phyloP scores from a whole-genome alignment of 2,888 invertebrate genomes.

The Theristus sp. region DNA sequence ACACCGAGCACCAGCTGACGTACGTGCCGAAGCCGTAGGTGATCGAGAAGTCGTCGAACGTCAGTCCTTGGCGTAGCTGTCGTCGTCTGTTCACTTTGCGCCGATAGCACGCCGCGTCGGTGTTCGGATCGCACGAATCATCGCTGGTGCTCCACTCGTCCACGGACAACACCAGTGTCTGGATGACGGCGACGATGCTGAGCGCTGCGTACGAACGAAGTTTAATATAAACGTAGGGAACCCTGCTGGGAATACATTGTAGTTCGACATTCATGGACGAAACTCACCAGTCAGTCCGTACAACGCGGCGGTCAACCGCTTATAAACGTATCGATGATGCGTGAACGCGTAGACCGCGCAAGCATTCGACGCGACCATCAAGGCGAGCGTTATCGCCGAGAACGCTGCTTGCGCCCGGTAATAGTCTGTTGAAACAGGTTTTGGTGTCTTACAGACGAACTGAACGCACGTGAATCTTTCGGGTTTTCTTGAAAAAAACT shows the following conservation, averaged over 20 bases:
- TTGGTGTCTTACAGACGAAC: not conserved
- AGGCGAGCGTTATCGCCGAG: conserved; percentile 15
- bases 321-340: conserved; percentile 25
- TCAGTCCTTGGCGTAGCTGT: too few relatives aligned
- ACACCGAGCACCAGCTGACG: conserved; percentile 52
- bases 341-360: conserved; percentile 23
- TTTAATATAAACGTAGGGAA: too few relatives aligned
- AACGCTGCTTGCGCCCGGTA: conserved; percentile 24
- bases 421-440: conserved; percentile 15
- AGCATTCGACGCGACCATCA: conserved; percentile 18
- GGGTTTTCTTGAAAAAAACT: not conserved
- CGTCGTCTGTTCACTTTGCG: not conserved
- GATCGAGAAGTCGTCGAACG: too few relatives aligned
- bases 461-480: too few relatives aligned
- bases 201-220: too few relatives aligned
- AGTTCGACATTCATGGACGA: too few relatives aligned
- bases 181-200: not conserved
- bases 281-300: conserved; percentile 20
- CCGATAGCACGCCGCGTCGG: not conserved
- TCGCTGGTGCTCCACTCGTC: not conserved
- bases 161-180: not conserved
- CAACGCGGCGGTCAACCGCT: conserved; percentile 18
- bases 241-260: too few relatives aligned
- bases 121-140: not conserved
- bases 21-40: not conserved